These are phyloP conservation scores for Agelas oroides DNA, from an alignment of 37 sponge, comb jelly and placozoan species.

Conservation along the genomic window DNA sequence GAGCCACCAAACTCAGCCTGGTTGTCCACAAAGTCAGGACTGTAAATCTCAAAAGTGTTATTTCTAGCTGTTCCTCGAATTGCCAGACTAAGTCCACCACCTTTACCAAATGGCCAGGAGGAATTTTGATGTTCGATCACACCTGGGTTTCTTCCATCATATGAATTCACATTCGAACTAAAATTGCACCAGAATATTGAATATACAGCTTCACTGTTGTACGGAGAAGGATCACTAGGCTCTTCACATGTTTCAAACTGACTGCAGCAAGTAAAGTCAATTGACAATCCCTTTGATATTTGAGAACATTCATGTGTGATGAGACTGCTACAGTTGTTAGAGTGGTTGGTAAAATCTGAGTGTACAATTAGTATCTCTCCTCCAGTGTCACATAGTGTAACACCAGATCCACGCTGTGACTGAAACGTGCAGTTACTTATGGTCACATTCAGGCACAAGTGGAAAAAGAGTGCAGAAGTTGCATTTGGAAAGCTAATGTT, in stretches of 20 bases:
- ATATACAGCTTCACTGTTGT: slow-evolving; percentile 1
- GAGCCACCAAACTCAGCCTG: not conserved
- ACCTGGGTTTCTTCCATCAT: not conserved
- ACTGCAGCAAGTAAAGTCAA: slow-evolving; percentile 12
- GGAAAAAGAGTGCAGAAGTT: too few species aligned
- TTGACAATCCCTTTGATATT: not conserved
- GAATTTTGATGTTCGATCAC: not conserved
- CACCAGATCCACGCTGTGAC: slow-evolving; percentile 20
- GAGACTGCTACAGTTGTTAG: not conserved
- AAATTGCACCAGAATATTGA: not conserved
- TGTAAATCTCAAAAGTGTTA: not conserved
- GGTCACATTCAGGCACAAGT: not conserved
- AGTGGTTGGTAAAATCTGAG: not conserved
- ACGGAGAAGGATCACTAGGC: not conserved
- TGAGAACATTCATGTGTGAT: not conserved
- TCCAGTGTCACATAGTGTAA: slow-evolving; percentile 25
- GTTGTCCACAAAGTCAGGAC: not conserved
- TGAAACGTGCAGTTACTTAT: slow-evolving; percentile 11
- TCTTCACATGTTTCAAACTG: not conserved
- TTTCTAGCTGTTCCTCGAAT: not conserved
- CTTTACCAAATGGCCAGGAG: slow-evolving; percentile 23
- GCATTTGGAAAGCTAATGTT: too few species aligned
- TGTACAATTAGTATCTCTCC: slow-evolving; percentile 9
- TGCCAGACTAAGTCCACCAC: not conserved
- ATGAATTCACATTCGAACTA: not conserved